These are phyloP conservation scores for Gastrophryne carolinensis DNA, from an alignment of 2,797 vertebrate species.

Conservation along the genomic window DNA sequence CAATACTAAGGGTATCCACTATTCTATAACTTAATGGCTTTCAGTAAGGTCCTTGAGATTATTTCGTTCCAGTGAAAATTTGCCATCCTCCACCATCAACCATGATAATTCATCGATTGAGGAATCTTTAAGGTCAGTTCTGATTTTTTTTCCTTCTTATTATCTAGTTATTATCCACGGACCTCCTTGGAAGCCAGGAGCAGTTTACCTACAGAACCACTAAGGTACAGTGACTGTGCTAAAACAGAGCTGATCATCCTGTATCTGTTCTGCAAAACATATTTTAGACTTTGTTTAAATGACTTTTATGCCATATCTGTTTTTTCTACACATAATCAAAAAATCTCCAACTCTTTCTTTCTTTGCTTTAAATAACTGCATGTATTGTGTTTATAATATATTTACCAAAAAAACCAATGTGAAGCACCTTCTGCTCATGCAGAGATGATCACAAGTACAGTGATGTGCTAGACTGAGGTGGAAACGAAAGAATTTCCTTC, in stretches of 20 bases:
- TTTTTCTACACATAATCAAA: too few relatives aligned
- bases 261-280: neutral
- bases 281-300: neutral
- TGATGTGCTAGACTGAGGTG: too few relatives aligned
- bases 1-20: too few relatives aligned
- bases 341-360: too few relatives aligned
- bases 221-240: slow-evolving; percentile 26
- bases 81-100: neutral
- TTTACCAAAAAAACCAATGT: too few relatives aligned
- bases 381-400: too few relatives aligned
- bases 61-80: neutral
- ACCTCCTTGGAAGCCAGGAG: slow-evolving; percentile 40
- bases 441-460: too few relatives aligned
- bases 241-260: neutral
- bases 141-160: slow-evolving; percentile 35
- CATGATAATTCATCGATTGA: neutral
- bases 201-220: slow-evolving; percentile 38
- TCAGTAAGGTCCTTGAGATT: neutral
- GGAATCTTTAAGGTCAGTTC: neutral
- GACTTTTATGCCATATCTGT: neutral
- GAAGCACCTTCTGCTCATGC: too few relatives aligned
- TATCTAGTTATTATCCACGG: slow-evolving; percentile 45
- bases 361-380: too few relatives aligned
- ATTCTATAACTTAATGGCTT: too few relatives aligned
- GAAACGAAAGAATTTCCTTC: too few relatives aligned